Evolutionary conservation across 2,113 vertebrate genomes (phyloP).

Genomic region (Chamaea fasciata): DNA sequence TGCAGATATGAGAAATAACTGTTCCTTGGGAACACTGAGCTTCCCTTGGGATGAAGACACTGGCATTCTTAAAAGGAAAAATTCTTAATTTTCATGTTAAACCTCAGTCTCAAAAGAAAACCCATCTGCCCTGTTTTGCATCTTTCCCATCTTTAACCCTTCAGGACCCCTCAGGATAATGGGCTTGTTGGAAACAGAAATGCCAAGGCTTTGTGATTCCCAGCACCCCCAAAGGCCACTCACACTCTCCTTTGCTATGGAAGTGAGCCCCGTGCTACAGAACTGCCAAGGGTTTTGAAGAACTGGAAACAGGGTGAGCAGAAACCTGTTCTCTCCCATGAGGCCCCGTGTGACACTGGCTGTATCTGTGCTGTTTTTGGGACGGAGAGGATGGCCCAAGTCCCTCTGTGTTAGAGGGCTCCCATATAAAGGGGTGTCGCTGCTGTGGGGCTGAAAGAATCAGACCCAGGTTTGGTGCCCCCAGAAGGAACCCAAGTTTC

Average conservation of each 20-base stretch:
- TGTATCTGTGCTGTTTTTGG: neutral
- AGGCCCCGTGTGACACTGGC: neutral
- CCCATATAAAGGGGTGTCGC: rapidly evolving
- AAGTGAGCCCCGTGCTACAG: neutral
- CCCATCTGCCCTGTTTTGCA: neutral
- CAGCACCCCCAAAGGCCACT: neutral
- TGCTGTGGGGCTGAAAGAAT: neutral
- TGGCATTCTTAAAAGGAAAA: neutral
- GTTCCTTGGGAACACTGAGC: neutral
- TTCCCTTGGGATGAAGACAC: neutral
- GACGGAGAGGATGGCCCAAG: neutral
- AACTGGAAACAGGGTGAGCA: neutral
- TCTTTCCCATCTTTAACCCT: neutral
- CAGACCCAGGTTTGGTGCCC: neutral
- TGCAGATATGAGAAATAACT: neutral
- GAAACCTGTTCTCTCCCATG: neutral
- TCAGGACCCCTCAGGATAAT: neutral
- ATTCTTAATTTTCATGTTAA: neutral
- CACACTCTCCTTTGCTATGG: neutral
- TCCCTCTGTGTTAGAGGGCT: neutral
- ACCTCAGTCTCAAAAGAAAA: neutral
- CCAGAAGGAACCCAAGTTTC: neutral
- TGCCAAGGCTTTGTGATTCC: neutral
- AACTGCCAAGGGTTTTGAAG: neutral
- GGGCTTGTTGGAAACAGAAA: neutral